Conservation (phyloP, 1,140 invertebrate genomes). For the Euglossa dilemma region DNA sequence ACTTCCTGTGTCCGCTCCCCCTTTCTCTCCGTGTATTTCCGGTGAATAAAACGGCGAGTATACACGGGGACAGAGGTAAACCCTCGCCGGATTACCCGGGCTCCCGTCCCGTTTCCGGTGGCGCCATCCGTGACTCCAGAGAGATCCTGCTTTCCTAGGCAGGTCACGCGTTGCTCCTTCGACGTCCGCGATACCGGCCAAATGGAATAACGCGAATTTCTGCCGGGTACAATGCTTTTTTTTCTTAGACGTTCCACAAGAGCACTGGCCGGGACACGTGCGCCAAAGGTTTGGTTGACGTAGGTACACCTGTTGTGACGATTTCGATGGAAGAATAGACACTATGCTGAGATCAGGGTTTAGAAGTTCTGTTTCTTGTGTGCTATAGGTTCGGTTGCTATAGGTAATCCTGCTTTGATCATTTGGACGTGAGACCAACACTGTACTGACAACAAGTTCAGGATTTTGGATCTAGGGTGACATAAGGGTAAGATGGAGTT, state of each 20-base stretch:
- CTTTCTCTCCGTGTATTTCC: constrained; percentile 5
- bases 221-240: constrained; percentile 28
- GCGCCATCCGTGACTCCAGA: constrained; percentile 45
- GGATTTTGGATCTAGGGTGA: too few species aligned
- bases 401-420: too few species aligned
- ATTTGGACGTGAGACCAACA: too few species aligned
- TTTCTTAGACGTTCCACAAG: not conserved
- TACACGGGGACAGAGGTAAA: constrained; percentile 52
- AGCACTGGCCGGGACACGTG: not conserved
- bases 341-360: too few species aligned
- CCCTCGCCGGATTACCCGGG: constrained; percentile 48
- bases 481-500: too few species aligned
- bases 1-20: not conserved
- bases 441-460: too few species aligned
- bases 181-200: constrained; percentile 43
- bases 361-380: too few species aligned
- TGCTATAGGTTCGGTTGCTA: too few species aligned
- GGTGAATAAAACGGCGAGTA: constrained; percentile 12
- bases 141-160: constrained; percentile 27
- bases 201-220: constrained; percentile 26
- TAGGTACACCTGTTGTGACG: not conserved
- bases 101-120: constrained; percentile 52
- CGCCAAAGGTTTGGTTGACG: too few species aligned
- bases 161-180: constrained; percentile 49
- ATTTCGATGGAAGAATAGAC: too few species aligned